A percentile compares a stretch with the other conserved stretches of the same genome.
Conservation (phyloP, 2,113 vertebrate genomes). For the Orthonyx spaldingii region DNA sequence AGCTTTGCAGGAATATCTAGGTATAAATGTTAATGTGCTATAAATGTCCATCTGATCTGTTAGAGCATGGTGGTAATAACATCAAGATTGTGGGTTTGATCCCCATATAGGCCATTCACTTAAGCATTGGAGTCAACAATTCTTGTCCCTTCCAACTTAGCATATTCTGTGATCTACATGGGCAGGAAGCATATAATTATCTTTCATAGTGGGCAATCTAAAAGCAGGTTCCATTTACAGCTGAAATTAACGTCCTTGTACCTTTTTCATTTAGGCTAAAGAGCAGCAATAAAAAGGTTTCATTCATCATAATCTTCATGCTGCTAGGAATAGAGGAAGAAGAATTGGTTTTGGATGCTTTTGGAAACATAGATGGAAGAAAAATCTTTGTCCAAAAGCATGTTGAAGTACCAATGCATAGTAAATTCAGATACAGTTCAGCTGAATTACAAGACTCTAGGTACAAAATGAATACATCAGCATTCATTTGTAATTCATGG, state of each 20-base stretch:
- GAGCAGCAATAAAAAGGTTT: neutral
- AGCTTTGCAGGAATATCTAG: neutral
- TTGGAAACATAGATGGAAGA: neutral
- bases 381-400: slow-evolving; percentile 2
- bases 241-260: neutral
- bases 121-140: neutral
- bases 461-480: neutral
- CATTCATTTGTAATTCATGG: neutral
- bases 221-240: neutral
- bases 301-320: neutral
- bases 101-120: neutral
- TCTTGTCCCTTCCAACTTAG: neutral
- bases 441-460: neutral
- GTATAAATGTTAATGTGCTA: neutral
- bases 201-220: neutral
- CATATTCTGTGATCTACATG: neutral
- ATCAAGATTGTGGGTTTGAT: neutral
- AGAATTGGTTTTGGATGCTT: neutral
- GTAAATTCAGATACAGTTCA: neutral
- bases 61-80: neutral
- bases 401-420: neutral
- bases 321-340: neutral
- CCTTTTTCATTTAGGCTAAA: neutral
- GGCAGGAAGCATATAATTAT: neutral
- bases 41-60: neutral